Evolutionary conservation across 2,797 vertebrate species (phyloP), one percentile per base, ranked within the genome.

Genomic region (Cygnus olor): DNA sequence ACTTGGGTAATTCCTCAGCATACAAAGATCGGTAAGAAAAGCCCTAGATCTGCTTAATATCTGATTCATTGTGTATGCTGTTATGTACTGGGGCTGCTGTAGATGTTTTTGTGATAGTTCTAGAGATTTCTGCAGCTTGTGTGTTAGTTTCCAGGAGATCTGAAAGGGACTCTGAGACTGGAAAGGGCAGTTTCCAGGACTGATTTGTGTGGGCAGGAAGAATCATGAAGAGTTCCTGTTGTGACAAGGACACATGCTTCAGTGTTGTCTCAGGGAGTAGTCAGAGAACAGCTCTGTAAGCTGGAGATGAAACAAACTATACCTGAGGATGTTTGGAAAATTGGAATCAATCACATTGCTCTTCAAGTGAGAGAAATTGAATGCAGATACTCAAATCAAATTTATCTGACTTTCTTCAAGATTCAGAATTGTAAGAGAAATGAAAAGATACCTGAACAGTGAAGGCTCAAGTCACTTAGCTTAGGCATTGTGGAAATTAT

Each of bases 351-450:
- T 84, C 30, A 30, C 10, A 12, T 68, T 79, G 17, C 63, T 78
- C n/a, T 88, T 86, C 25, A 65, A 61, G 42, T 82, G 91, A 78
- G 44, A 86, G 54, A 90, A 91, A 85, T 90, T 93, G 85, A 86
- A 94, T 92, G 81, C 14, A 19, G 85, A 84, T 84, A 85, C 22
- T 24, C 40, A 85, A 78, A 93, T 89, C 54, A 77, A 85, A 66
- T 79, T 89, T 63, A 63, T 40, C 36, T 18, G 60, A 63, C 60
- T 10, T 63, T 63, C 25, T 63, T 63, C 60, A 40, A 63, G 36
- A 40, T 63, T 38, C 36, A 63, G 60, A 27, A 18, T 63, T 63
- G 25, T 40, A 40, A 63, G 25, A 38, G 60, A 63, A 63, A 40
- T 28, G 18, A 63, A 63, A 63, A 18, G 16, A 18, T 63, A 38